Conservation (phyloP, 1,140 invertebrate species). For the Cylas formicarius region DNA sequence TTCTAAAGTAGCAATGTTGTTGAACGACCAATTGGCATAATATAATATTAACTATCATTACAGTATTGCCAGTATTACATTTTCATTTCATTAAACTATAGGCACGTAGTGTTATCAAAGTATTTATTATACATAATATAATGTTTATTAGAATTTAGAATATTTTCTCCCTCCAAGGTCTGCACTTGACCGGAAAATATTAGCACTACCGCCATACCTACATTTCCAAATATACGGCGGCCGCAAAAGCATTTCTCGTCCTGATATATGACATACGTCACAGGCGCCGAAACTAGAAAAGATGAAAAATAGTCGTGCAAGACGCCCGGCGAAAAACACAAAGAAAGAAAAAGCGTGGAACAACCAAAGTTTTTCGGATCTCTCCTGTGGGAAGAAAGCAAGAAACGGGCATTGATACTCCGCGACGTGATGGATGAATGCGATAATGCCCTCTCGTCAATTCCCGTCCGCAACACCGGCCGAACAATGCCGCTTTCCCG, state of each 20-base stretch:
- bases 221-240: too few relatives aligned
- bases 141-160: too few relatives aligned
- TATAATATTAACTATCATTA: too few relatives aligned
- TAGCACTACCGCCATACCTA: background rate
- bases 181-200: background rate
- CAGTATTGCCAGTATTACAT: too few relatives aligned
- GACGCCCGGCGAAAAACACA: constrained; percentile 37
- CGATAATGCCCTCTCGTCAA: constrained; percentile 45
- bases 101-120: too few relatives aligned
- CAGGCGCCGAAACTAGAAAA: constrained; percentile 38
- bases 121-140: too few relatives aligned
- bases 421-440: constrained; percentile 42
- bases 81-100: too few relatives aligned
- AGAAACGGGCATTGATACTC: constrained; percentile 41
- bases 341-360: constrained; percentile 34
- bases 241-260: constrained; percentile 20
- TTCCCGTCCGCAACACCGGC: constrained; percentile 42
- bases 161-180: background rate
- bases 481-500: constrained; percentile 40
- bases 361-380: constrained; percentile 39
- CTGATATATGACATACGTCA: constrained; percentile 39
- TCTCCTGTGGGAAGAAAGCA: constrained; percentile 40
- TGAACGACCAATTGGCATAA: too few relatives aligned
- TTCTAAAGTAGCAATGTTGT: too few relatives aligned
- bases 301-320: constrained; percentile 38